phyloP scores from a whole-genome alignment of 2,113 vertebrate species.

The Tinamus guttatus region DNA sequence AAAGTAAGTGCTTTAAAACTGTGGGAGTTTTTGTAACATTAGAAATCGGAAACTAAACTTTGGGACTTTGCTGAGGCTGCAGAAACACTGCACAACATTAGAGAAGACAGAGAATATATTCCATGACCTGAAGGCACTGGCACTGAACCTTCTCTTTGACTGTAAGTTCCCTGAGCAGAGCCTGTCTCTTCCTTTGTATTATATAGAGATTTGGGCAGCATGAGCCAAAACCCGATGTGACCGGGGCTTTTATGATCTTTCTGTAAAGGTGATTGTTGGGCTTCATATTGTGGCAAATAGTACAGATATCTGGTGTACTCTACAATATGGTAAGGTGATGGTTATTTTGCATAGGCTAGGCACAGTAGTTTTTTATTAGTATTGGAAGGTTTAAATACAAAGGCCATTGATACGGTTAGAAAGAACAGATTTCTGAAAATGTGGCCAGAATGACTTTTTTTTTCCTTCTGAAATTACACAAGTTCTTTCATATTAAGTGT shows the following conservation, averaged over 20 bases:
- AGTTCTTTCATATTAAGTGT: not conserved
- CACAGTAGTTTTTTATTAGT: not conserved
- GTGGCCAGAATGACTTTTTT: not conserved
- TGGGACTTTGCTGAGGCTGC: not conserved
- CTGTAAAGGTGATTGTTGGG: not conserved
- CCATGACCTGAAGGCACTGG: not conserved
- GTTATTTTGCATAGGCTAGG: not conserved
- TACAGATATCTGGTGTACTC: fast-evolving
- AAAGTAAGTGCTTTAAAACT: not conserved
- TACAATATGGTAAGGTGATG: not conserved
- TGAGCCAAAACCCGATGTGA: not conserved
- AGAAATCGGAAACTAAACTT: not conserved
- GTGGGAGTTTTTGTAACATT: not conserved
- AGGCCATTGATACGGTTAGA: not conserved
- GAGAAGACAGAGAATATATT: not conserved
- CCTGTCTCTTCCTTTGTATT: not conserved
- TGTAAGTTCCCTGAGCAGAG: not conserved
- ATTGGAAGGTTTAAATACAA: not conserved
- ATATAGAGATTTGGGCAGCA: not conserved
- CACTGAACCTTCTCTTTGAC: not conserved
- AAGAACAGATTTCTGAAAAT: not conserved
- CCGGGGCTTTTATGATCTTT: not conserved
- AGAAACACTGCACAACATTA: not conserved
- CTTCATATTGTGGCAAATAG: not conserved
- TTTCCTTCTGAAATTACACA: not conserved